These are phyloP conservation scores for Coendou prehensilis DNA, from an alignment of 2,797 vertebrate species.

Conservation along the genomic window DNA sequence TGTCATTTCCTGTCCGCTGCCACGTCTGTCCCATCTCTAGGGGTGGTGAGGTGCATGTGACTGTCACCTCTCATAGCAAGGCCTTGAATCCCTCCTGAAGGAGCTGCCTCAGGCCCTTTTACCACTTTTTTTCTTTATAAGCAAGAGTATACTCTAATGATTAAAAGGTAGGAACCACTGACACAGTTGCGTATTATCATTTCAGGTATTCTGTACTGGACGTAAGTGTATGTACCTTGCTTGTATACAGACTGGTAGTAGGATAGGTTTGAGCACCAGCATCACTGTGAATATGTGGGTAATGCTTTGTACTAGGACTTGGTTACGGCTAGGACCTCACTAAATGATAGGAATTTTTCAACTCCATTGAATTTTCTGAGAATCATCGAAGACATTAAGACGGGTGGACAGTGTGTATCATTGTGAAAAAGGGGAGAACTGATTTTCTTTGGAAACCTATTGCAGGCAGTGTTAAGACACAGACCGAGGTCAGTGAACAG, in stretches of 20 bases:
- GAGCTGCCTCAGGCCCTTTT: not conserved
- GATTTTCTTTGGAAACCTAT: not conserved
- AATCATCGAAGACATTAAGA: not conserved
- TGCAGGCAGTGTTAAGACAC: not conserved
- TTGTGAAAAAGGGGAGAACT: slow-evolving; percentile 18
- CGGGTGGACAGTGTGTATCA: not conserved
- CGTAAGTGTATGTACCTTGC: not conserved
- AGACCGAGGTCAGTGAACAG: not conserved
- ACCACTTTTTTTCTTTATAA: not conserved
- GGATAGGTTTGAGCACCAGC: not conserved
- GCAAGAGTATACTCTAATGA: not conserved
- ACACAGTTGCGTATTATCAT: not conserved
- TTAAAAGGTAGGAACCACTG: not conserved
- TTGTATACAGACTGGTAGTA: not conserved
- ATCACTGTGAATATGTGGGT: not conserved
- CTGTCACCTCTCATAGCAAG: not conserved
- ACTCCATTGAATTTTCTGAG: not conserved
- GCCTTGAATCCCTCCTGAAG: not conserved
- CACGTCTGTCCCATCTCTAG: not conserved
- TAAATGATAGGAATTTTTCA: not conserved
- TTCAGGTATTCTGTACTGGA: not conserved
- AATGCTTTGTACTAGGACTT: not conserved
- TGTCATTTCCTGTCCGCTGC: not conserved
- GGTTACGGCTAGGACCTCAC: not conserved
- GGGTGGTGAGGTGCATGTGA: not conserved